phyloP scores from a whole-genome alignment of 2,888 invertebrate species.

The Caenorhabditis auriculariae region DNA sequence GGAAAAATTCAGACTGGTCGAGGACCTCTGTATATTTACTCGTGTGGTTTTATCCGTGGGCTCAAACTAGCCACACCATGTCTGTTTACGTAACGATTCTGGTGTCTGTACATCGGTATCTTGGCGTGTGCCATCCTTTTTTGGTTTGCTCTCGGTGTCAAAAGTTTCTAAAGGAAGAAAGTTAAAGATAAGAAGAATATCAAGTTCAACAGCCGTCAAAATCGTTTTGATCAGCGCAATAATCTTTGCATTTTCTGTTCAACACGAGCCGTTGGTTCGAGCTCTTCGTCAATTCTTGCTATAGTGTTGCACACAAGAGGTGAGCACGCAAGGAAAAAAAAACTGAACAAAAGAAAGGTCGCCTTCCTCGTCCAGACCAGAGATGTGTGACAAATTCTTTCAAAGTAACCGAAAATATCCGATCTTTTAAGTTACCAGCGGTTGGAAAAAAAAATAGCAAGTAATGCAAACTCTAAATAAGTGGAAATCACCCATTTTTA shows the following conservation, averaged over 20 bases:
- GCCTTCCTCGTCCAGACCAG: too few relatives aligned
- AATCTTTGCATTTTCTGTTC: slow-evolving; percentile 42
- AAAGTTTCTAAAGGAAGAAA: too few relatives aligned
- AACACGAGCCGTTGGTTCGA: slow-evolving; percentile 55
- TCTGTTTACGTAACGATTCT: slow-evolving; percentile 55
- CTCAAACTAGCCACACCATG: slow-evolving; percentile 46
- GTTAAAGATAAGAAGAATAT: slow-evolving; percentile 49
- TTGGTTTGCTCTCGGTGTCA: slow-evolving; percentile 16
- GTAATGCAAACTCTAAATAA: too few relatives aligned
- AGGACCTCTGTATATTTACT: slow-evolving; percentile 24
- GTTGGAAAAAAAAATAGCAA: slow-evolving; percentile 1
- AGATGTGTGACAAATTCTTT: too few relatives aligned
- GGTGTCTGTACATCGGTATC: slow-evolving; percentile 55
- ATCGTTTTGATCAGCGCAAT: slow-evolving; percentile 31
- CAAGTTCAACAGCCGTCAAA: slow-evolving; percentile 37
- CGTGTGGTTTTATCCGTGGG: slow-evolving; percentile 49
- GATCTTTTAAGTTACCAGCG: too few relatives aligned
- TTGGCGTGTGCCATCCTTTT: slow-evolving; percentile 58
- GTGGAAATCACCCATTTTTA: too few relatives aligned
- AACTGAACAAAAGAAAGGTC: too few relatives aligned
- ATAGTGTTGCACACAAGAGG: slow-evolving; percentile 12
- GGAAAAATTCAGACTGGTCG: slow-evolving; percentile 2
- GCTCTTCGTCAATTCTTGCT: slow-evolving; percentile 36
- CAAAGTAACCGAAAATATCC: too few relatives aligned
- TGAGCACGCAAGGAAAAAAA: too few relatives aligned